Base-by-base conservation (phyloP, 2,888 invertebrate species). In the Amiota minor region DNA sequence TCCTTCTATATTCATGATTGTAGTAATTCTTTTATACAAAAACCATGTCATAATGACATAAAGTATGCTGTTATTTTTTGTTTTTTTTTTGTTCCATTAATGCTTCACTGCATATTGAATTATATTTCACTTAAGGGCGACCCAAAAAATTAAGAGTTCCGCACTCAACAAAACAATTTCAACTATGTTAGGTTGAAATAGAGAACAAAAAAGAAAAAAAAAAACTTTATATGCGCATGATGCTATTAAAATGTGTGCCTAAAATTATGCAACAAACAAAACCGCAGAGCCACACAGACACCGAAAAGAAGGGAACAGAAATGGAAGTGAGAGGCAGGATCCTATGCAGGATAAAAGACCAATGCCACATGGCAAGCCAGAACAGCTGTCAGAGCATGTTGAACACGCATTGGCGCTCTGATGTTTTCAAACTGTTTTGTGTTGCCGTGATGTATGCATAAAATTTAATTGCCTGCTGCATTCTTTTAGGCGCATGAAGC, bases 401-500 rank as follows among this genome's bases (percentile, higher is more conserved):
- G 14, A n/a, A 68, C 14, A 59, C 59, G 46, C 49, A 47, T 59
- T 11, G 20, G 59, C 35, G 35, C 35, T 35, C 6, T 35, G 35
- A 35, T 35, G 2, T 35, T 35, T 35, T 35, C 20, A 59, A 16
- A 59, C 16, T n/a, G 35, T 35, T 35, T 35, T 35, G 35, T 35
- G 6, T 35, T 4, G 67, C 67, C 67, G 50, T 68, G 16, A 47
- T 68, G 67, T 68, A 68, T 68, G 67, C 67, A 50, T 68, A 68
- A 68, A 35, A 68, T 68, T 68, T 68, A 68, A 68, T 75, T 59
- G 70, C 70, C 56, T 56, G 76, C 76, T 77, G 81, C 80, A 78
- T 78, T 79, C 76, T 77, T 83, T 76, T 80, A 73, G 79, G 78
- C 79, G 76, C 68, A 68, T 74, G 75, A 75, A 74, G 75, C 74